Base-by-base conservation (phyloP, 2,797 vertebrate genomes). In the Malacoctenus gilli region DNA sequence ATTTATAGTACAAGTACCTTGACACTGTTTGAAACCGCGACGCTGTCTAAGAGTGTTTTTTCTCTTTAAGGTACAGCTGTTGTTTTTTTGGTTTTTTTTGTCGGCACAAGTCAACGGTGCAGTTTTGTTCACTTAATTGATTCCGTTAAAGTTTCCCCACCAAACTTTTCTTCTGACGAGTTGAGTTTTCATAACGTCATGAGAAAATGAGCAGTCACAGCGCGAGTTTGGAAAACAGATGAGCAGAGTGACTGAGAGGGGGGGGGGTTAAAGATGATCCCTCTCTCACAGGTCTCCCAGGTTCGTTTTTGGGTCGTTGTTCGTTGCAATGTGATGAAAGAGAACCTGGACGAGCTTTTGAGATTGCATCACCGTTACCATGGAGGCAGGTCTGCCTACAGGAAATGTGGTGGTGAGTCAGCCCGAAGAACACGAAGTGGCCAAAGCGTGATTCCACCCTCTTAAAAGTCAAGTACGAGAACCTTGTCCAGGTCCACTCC, bases 1-100 rank as follows among this genome's bases (percentile, higher is more conserved):
- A 86, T 90, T 86, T 76, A 82, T 83, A 52, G 46, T 50, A 69
- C 65, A 75, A 55, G 56, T 72, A 69, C 59, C 54, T 84, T 80
- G 36, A 54, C 47, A 25, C 47, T 16, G 38, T 66, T 49, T 44
- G 52, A 47, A 68, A 54, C 25, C 3, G 25, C 1, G 18, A 43
- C 0, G 23, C 48, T 43, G 48, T 14, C 21, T 52, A 38, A 2
- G 35, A 14, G 35, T 18, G 60, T 53, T 43, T 39, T 25, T 16
- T 9, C 5, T 9, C 53, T 47, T 41, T 42, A 14, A 20, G 13
- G 21, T 54, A 12, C 36, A 34, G 42, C 60, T 59, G 39, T 11
- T 62, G 46, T 13, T 62, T 28, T 5, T 5, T 28, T 5, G 25
- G 30, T 59, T 76, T n/a, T n/a, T n/a, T n/a, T n/a, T 49, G 42